Evolutionary conservation across 2,797 vertebrate species (phyloP).

Genomic region (Choloepus didactylus): DNA sequence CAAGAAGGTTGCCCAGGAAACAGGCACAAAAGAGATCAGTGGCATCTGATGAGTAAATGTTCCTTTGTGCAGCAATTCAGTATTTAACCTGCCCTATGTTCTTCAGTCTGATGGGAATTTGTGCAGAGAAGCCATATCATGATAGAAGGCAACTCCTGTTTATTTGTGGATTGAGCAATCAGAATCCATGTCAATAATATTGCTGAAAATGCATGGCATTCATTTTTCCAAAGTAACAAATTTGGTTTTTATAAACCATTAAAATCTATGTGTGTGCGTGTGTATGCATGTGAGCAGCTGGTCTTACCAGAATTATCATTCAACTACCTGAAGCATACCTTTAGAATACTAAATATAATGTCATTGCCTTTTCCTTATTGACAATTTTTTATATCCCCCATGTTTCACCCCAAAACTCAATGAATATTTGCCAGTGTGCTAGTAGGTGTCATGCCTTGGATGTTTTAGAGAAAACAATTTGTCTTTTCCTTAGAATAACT

Average conservation of each 20-base stretch:
- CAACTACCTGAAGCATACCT: slow-evolving; percentile 87
- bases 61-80: no score
- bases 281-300: slow-evolving; percentile 84
- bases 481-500: slow-evolving; percentile 39
- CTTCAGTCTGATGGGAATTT: slow-evolving; percentile 86
- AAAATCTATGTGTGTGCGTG: slow-evolving; percentile 85
- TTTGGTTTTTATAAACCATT: slow-evolving; percentile 83
- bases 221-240: slow-evolving; percentile 83
- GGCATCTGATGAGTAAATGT: no score
- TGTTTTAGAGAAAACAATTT: slow-evolving; percentile 1
- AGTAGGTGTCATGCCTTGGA: slow-evolving; percentile 17
- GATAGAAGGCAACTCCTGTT: slow-evolving; percentile 86
- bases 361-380: slow-evolving; percentile 65
- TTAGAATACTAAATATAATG: slow-evolving; percentile 85
- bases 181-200: slow-evolving; percentile 86
- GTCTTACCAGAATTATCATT: slow-evolving; percentile 73
- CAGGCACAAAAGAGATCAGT: no score
- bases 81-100: no score
- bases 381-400: slow-evolving; percentile 35
- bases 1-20: no score
- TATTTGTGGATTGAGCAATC: slow-evolving; percentile 87
- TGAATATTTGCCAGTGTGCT: slow-evolving; percentile 71
- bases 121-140: slow-evolving; percentile 87
- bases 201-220: slow-evolving; percentile 88
- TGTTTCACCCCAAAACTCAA: slow-evolving; percentile 51